Percentiles rank a stretch among this genome's conserved stretches.
phyloP scores from a whole-genome alignment of 2,113 vertebrate genomes.

The Scartelaos histophorus region DNA sequence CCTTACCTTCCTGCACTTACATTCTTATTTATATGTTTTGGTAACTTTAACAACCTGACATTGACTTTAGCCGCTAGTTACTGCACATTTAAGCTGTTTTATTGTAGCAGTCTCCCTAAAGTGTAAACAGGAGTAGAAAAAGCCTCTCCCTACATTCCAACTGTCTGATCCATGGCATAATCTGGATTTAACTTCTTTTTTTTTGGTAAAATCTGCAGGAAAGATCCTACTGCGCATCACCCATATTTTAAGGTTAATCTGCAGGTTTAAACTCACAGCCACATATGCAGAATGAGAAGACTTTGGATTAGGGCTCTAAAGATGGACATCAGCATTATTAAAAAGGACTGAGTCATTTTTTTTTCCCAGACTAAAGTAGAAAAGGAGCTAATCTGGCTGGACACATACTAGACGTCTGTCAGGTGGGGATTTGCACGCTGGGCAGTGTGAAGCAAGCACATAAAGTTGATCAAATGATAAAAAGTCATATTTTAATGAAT shows the following conservation, averaged over 20 bases:
- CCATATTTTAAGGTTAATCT: slow-evolving; percentile 50
- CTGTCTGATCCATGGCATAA: slow-evolving; percentile 28
- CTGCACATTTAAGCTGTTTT: slow-evolving; percentile 11
- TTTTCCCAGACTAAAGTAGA: slow-evolving; percentile 29
- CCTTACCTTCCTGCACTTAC: neutral
- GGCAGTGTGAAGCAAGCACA: no score
- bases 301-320: slow-evolving; percentile 57
- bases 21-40: neutral
- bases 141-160: slow-evolving; percentile 28
- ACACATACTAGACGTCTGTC: slow-evolving; percentile 56
- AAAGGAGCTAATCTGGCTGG: slow-evolving; percentile 56
- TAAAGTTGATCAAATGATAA: no score
- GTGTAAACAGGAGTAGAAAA: slow-evolving; percentile 15
- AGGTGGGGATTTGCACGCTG: slow-evolving; percentile 55
- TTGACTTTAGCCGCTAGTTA: slow-evolving; percentile 8
- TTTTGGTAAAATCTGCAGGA: slow-evolving; percentile 23
- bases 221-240: slow-evolving; percentile 21
- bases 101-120: slow-evolving; percentile 5
- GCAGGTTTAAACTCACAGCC: slow-evolving; percentile 16
- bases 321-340: slow-evolving; percentile 66
- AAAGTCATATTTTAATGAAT: no score
- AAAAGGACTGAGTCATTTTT: slow-evolving; percentile 55
- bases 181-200: slow-evolving; percentile 17
- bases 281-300: slow-evolving; percentile 18
- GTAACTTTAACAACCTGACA: neutral